Conservation (phyloP, 2,888 invertebrate genomes). For the Bimastos eiseni region DNA sequence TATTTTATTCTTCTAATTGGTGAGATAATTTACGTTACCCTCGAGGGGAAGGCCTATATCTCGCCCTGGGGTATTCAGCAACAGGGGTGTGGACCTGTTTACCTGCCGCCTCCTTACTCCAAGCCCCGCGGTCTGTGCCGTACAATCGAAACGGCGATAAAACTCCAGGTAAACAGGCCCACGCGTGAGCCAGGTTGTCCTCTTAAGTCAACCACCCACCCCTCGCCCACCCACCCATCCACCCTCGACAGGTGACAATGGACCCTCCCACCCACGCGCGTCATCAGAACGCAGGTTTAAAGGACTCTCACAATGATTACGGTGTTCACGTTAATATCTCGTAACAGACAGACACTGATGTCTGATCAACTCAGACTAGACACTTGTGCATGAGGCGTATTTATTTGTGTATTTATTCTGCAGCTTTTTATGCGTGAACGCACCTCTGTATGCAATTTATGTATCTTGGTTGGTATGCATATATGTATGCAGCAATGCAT, state of each 20-base stretch:
- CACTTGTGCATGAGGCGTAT: background rate
- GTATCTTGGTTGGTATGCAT: no score
- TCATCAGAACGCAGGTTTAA: background rate
- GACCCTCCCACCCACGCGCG: background rate
- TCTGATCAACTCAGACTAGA: background rate
- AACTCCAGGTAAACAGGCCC: background rate
- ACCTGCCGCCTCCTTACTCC: background rate
- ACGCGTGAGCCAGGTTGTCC: background rate
- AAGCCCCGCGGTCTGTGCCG: background rate
- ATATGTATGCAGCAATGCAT: background rate
- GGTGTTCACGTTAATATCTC: background rate
- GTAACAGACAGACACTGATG: background rate
- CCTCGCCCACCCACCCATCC: background rate
- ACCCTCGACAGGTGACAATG: background rate
- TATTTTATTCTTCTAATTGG: background rate
- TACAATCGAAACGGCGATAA: background rate
- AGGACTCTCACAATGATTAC: background rate
- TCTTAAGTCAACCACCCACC: background rate
- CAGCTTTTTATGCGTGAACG: no score
- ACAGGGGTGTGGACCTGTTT: background rate
- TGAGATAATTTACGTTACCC: background rate
- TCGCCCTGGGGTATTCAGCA: background rate
- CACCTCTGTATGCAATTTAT: no score
- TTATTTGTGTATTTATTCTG: background rate
- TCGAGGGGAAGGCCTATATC: background rate